phyloP scores from a whole-genome alignment of 2,113 vertebrate genomes.

The Campylomormyrus numenius region DNA sequence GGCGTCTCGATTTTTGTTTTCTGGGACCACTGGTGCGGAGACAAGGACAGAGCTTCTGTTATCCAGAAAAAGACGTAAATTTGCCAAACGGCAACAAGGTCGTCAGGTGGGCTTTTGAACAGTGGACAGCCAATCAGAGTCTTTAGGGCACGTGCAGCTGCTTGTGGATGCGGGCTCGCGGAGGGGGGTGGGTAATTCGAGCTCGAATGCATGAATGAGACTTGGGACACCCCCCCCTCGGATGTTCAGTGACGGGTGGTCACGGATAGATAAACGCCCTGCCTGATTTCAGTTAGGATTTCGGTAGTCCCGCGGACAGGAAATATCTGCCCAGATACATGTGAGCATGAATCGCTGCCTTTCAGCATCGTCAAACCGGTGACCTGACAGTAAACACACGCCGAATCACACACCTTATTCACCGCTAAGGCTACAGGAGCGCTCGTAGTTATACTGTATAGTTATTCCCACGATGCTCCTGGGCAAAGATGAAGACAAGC shows the following conservation, averaged over 20 bases:
- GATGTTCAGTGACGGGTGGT: neutral
- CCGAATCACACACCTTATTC: neutral
- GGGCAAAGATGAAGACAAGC: neutral
- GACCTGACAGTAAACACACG: neutral
- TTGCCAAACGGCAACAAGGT: neutral
- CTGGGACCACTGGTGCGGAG: neutral
- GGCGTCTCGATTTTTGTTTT: neutral
- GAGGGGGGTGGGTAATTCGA: neutral
- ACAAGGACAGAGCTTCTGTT: neutral
- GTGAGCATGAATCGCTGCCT: neutral
- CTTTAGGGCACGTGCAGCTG: neutral
- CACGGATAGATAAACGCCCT: neutral
- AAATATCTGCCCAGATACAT: neutral
- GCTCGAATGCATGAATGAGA: neutral
- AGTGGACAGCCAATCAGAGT: neutral
- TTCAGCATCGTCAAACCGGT: neutral
- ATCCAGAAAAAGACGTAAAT: neutral
- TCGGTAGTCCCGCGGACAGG: neutral
- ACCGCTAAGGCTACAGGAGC: neutral
- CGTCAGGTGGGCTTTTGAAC: neutral
- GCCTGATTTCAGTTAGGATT: neutral
- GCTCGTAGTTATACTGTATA: neutral
- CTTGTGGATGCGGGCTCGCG: neutral
- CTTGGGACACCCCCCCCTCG: neutral
- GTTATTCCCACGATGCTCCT: neutral